Conservation (phyloP, 2,888 invertebrate species). For the Scaptomyza reducta region DNA sequence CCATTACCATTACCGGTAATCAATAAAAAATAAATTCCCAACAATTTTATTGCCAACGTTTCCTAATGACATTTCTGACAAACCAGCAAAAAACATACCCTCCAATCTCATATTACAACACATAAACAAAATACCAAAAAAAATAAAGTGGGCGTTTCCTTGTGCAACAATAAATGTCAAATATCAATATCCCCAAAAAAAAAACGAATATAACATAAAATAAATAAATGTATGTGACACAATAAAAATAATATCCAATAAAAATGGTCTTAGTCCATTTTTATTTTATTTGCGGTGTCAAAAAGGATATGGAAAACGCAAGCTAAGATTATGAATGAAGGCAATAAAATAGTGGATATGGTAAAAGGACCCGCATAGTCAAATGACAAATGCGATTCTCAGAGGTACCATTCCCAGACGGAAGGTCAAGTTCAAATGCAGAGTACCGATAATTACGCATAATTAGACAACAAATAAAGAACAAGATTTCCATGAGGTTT, state of each 20-base stretch:
- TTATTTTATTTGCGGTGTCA: constrained; percentile 20
- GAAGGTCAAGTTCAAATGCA: constrained; percentile 71
- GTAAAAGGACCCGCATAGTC: constrained; percentile 56
- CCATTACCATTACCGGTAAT: constrained; percentile 20
- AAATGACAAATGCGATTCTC: constrained; percentile 42
- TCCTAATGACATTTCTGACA: constrained; percentile 30
- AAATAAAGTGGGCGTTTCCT: constrained; percentile 67
- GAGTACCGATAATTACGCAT: constrained; percentile 62
- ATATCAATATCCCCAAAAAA: constrained; percentile 59
- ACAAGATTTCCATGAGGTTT: constrained; percentile 19
- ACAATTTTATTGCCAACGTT: constrained; percentile 18
- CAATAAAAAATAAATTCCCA: constrained; percentile 33
- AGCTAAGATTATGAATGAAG: constrained; percentile 31
- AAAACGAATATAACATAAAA: constrained; percentile 50
- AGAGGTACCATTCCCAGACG: constrained; percentile 8
- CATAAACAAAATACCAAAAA: constrained; percentile 45
- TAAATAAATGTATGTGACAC: constrained; percentile 67
- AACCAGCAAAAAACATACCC: constrained; percentile 21
- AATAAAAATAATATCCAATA: constrained; percentile 76
- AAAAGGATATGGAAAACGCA: constrained; percentile 55
- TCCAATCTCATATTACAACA: constrained; percentile 40
- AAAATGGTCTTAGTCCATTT: constrained; percentile 41
- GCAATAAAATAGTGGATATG: constrained; percentile 15
- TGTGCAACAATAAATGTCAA: constrained; percentile 71
- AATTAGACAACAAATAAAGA: constrained; percentile 60